Conservation (phyloP, 1,140 invertebrate species). For the Palaemon carinicauda region DNA sequence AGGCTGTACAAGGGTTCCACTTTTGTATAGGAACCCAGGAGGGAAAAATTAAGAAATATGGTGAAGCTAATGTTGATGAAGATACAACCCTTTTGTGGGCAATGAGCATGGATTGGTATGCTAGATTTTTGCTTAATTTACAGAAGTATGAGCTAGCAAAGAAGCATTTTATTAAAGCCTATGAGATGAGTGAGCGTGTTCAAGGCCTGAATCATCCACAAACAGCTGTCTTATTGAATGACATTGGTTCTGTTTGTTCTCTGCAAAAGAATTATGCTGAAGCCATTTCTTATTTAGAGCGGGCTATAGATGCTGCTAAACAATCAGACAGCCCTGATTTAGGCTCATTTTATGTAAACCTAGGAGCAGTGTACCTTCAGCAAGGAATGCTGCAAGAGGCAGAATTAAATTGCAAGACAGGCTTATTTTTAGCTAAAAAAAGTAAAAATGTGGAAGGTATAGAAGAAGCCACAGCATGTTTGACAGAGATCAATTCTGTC, state of each 20-base stretch:
- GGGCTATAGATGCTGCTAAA: conserved; percentile 76
- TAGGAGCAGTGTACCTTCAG: conserved; percentile 81
- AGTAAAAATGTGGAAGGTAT: conserved; percentile 73
- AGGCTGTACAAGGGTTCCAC: conserved; percentile 78
- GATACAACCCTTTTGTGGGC: conserved; percentile 74
- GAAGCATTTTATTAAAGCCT: conserved; percentile 72
- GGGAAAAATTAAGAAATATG: conserved; percentile 63
- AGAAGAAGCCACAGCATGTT: conserved; percentile 75
- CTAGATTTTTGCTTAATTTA: conserved; percentile 72
- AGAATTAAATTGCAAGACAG: conserved; percentile 75
- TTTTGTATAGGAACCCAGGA: conserved; percentile 79
- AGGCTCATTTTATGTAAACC: conserved; percentile 80
- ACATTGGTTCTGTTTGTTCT: conserved; percentile 80
- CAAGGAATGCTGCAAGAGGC: conserved; percentile 76
- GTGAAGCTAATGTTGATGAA: conserved; percentile 66
- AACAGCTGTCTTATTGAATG: conserved; percentile 82
- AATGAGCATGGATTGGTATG: conserved; percentile 84
- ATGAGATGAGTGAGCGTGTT: conserved; percentile 72
- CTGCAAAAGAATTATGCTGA: conserved; percentile 73
- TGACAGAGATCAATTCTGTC: conserved; percentile 62
- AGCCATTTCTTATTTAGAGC: conserved; percentile 76
- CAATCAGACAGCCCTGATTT: conserved; percentile 73
- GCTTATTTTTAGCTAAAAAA: conserved; percentile 74
- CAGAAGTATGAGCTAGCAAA: conserved; percentile 64
- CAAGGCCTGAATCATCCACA: conserved; percentile 77